A percentile compares a stretch with the other conserved stretches of the same genome.
Conservation (phyloP, 23 tunicate genomes). For the Clavelina lepadiformis region DNA sequence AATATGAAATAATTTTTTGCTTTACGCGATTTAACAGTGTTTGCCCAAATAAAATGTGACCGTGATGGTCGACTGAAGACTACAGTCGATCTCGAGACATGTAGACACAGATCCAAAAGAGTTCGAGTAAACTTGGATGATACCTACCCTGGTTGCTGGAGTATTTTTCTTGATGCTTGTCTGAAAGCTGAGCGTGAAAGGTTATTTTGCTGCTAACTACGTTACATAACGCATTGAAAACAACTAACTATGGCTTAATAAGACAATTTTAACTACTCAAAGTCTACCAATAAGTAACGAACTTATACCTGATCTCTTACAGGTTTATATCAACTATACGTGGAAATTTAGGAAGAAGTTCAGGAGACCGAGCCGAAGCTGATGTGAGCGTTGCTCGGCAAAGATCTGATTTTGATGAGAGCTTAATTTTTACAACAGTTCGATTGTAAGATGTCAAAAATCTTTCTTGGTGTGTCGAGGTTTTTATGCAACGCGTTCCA, state of each 20-base stretch:
- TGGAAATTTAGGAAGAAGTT: constrained; percentile 3
- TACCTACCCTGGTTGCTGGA: constrained; percentile 1
- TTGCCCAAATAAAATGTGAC: constrained; percentile 3
- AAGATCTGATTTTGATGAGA: constrained; percentile 15
- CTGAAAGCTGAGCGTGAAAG: background rate
- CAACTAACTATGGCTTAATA: no score
- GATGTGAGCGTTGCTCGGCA: background rate
- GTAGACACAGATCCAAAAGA: background rate
- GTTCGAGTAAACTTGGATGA: background rate
- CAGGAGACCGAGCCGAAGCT: background rate
- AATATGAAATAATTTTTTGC: background rate
- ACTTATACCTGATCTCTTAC: no score
- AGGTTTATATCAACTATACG: background rate
- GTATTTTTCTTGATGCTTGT: constrained; percentile 1
- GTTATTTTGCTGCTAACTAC: no score
- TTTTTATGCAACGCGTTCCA: background rate
- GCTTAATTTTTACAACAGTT: background rate
- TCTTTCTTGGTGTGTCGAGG: background rate
- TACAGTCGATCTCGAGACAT: background rate
- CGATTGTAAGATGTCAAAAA: constrained; percentile 16
- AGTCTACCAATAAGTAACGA: no score
- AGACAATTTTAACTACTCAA: no score
- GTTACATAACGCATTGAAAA: no score
- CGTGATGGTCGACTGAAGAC: background rate
- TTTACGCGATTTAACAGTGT: background rate